Percentiles rank a stretch among this genome's conserved stretches.
Conservation (phyloP, 2,797 vertebrate species). For the Rousettus madagascariensis region DNA sequence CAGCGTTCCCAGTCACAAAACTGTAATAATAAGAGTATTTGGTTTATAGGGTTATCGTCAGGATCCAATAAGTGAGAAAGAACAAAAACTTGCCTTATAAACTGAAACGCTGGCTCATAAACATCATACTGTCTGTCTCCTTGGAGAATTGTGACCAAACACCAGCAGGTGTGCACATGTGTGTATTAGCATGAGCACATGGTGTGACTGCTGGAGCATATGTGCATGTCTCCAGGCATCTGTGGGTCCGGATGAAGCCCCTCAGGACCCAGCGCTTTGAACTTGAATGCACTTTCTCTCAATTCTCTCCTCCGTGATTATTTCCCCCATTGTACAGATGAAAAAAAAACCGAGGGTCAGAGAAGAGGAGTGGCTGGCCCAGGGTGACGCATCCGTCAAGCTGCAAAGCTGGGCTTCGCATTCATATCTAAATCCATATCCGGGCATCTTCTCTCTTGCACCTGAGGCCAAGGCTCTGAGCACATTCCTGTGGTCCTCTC, state of each 20-base stretch:
- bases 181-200: background rate
- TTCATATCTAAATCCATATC: background rate
- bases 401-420: background rate
- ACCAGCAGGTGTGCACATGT: background rate
- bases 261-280: background rate
- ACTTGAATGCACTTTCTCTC: background rate
- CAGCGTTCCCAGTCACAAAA: background rate
- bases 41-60: background rate
- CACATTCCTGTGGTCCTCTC: background rate
- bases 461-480: background rate
- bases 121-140: background rate
- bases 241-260: background rate
- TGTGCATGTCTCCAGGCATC: background rate
- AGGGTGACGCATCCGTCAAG: background rate
- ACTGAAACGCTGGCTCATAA: background rate
- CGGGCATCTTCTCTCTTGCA: background rate
- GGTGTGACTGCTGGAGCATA: background rate
- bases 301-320: background rate
- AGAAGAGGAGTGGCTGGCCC: background rate
- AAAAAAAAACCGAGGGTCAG: background rate
- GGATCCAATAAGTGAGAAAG: background rate
- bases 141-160: background rate
- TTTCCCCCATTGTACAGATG: background rate
- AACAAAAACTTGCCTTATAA: background rate
- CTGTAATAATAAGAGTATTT: background rate